Conservation (phyloP, 2,888 invertebrate genomes). For the Dichetophora obliterata region DNA sequence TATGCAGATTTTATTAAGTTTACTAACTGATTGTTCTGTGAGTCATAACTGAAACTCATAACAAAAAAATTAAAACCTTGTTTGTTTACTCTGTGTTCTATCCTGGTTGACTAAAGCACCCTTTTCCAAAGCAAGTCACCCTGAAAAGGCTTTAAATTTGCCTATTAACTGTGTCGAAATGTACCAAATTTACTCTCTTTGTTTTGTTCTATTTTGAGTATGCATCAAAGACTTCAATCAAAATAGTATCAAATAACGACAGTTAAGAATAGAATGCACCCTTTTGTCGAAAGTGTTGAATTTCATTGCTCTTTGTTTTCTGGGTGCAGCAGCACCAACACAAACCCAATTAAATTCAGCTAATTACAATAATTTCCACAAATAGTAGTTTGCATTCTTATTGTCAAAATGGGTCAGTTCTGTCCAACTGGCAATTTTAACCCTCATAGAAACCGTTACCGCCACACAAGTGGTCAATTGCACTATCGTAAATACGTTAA, state of each 20-base stretch:
- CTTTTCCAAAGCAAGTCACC: no score
- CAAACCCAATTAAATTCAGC: not conserved
- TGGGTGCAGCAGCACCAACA: not conserved
- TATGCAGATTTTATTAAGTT: no score
- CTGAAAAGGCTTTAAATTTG: not conserved
- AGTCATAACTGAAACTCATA: no score
- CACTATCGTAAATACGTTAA: not conserved
- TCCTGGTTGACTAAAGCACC: no score
- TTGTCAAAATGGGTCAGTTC: not conserved
- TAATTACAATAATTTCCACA: not conserved
- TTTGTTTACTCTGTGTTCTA: no score
- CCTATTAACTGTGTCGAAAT: not conserved
- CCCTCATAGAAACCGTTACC: not conserved
- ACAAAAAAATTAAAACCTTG: no score
- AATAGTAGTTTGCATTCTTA: not conserved
- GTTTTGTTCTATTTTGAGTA: not conserved
- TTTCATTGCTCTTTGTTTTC: no score
- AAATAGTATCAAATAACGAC: constrained; percentile 25
- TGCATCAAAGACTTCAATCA: constrained; percentile 18
- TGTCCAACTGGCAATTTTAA: not conserved
- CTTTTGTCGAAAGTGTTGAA: no score
- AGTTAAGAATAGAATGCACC: not conserved
- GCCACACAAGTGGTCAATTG: constrained; percentile 7
- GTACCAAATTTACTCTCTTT: not conserved
- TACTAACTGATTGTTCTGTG: no score